These are phyloP conservation scores for Metellina segmentata DNA, from an alignment of 2,888 invertebrate genomes.

Conservation along the genomic window DNA sequence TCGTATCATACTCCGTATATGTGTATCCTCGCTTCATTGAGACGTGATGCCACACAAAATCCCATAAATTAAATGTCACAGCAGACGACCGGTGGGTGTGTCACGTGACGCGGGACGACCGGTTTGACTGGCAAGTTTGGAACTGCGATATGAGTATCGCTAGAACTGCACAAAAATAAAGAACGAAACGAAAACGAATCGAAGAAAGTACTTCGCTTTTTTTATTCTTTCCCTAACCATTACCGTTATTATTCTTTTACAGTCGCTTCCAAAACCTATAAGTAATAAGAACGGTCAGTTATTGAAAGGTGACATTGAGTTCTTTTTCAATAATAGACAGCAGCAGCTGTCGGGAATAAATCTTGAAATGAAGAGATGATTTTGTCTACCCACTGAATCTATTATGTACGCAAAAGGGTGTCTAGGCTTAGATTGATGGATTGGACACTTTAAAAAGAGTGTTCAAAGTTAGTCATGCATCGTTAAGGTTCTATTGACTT, in stretches of 20 bases:
- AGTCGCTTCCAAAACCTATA: neutral
- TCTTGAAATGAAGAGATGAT: neutral
- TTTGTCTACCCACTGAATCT: conserved; percentile 35
- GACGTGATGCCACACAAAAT: conserved; percentile 63
- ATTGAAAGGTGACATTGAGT: conserved; percentile 27
- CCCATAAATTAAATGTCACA: conserved; percentile 71
- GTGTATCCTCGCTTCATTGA: conserved; percentile 8
- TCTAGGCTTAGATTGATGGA: neutral
- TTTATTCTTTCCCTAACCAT: conserved; percentile 8
- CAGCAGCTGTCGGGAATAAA: conserved; percentile 27
- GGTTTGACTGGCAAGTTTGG: conserved; percentile 51
- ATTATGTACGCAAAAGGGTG: neutral
- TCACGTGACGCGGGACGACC: conserved; percentile 67
- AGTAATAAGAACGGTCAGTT: conserved; percentile 32
- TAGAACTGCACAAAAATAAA: neutral
- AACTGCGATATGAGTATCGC: conserved; percentile 17
- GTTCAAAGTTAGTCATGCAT: too few species aligned
- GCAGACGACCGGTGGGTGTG: conserved; percentile 69
- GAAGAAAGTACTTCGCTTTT: conserved; percentile 8
- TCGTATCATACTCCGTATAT: conserved; percentile 19
- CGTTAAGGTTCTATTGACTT: too few species aligned
- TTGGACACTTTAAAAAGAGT: neutral
- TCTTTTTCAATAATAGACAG: neutral
- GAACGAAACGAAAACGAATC: conserved; percentile 10
- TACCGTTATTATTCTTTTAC: conserved; percentile 1